Evolutionary conservation across 2,888 invertebrate species (phyloP), one percentile per base, ranked within the genome.

Genomic region (Mesochorus sp.): DNA sequence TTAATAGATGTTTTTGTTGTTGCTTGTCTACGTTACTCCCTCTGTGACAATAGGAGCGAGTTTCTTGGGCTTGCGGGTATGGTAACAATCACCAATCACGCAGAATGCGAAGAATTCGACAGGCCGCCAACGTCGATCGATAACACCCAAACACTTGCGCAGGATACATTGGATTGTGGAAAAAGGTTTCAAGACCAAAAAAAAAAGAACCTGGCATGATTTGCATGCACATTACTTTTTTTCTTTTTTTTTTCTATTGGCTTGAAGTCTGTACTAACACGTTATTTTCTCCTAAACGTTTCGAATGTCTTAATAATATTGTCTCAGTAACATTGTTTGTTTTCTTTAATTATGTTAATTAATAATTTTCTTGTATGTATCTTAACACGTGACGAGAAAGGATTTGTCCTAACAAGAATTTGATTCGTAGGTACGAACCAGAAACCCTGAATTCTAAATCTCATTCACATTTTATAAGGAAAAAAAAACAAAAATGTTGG

Each of bases 51-150:
- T 84, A 94, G 95, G 92, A 94, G 94, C 93, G 95, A 95, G 89
- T 93, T 94, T 90, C 92, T 94, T 90, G 95, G 95, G 76, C 92
- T 95, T 86, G 93, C 94, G 89, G 95, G 95, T 89, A 94, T 94
- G 94, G 95, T 95, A 80, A 95, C 94, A 86, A 92, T 94, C 85
- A 95, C 94, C 89, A 75, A 67, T 75, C 94, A 94, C 91, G 94
- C 94, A 53, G 95, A 95, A 82, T 88, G 85, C 82, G 88, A 90
- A 57, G 87, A 83, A 83, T 89, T 90, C 84, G 87, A 87, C 81
- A 87, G 87, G 76, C 85, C 88, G 70, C 85, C 88, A 24, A 81
- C 85, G 57, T 81, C 85, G 73, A n/a, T n/a, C n/a, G 89, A 91
- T 76, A 81, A 83, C 72, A 80, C 86, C 70, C 88, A 85, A 76